These are phyloP conservation scores for Archegozetes longisetosus DNA, from an alignment of 1,140 invertebrate genomes.

Conservation along the genomic window DNA sequence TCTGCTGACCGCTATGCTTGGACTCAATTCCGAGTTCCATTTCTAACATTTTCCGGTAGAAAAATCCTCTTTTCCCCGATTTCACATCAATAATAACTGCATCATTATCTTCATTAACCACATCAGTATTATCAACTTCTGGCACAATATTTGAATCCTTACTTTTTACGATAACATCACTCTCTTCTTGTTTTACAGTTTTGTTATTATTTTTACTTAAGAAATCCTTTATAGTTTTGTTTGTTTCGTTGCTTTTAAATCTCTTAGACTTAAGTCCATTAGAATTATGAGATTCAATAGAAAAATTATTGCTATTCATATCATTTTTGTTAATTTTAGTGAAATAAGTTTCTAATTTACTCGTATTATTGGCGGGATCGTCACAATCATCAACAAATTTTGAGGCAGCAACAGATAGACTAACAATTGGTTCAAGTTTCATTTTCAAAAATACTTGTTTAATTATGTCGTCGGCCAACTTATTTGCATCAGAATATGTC, in stretches of 20 bases:
- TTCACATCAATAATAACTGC: too few species aligned
- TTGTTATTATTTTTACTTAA: too few species aligned
- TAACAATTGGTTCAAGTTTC: slow-evolving; percentile 13
- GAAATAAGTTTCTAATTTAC: not conserved
- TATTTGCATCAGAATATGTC: slow-evolving; percentile 5
- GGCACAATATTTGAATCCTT: not conserved
- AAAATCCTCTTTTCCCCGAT: too few species aligned
- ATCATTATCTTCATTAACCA: too few species aligned
- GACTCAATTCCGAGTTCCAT: too few species aligned
- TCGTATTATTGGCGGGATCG: not conserved
- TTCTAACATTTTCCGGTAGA: too few species aligned
- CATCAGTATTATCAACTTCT: not conserved
- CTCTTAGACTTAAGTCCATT: not conserved
- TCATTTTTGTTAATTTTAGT: not conserved
- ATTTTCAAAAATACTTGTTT: slow-evolving; percentile 6
- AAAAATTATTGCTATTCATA: too few species aligned
- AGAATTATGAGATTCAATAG: not conserved
- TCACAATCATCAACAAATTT: slow-evolving; percentile 14
- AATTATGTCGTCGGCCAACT: slow-evolving; percentile 13
- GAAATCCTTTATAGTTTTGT: too few species aligned
- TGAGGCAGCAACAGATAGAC: slow-evolving; percentile 14
- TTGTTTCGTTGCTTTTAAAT: too few species aligned
- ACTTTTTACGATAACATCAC: not conserved
- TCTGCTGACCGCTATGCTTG: too few species aligned
- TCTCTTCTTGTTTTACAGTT: not conserved